These are phyloP conservation scores for Eretmocerus hayati DNA, from an alignment of 2,888 invertebrate genomes.

Conservation along the genomic window DNA sequence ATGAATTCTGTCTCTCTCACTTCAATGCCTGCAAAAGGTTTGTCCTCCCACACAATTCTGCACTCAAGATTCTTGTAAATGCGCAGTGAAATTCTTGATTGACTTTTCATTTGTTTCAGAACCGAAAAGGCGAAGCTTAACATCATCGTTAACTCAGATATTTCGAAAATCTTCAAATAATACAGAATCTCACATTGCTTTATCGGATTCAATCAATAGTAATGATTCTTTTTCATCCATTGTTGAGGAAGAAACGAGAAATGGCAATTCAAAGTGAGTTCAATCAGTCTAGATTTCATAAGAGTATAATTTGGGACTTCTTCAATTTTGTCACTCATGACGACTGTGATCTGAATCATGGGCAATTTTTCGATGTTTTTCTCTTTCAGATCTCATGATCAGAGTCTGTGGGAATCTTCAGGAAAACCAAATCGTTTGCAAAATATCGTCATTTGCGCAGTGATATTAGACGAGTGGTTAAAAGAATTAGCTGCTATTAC, in stretches of 20 bases:
- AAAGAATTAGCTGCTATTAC: constrained; percentile 91
- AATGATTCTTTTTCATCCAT: constrained; percentile 26
- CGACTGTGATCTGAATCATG: background rate
- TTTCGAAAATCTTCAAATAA: constrained; percentile 58
- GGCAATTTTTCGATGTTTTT: background rate
- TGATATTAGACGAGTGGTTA: constrained; percentile 90
- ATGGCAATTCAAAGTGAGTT: constrained; percentile 17
- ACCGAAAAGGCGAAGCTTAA: constrained; percentile 69
- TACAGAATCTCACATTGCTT: constrained; percentile 40
- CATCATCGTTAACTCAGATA: constrained; percentile 68
- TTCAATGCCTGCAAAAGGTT: constrained; percentile 37
- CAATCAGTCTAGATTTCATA: background rate
- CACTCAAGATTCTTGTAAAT: too few species aligned
- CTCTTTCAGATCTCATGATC: constrained; percentile 29
- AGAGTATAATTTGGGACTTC: background rate
- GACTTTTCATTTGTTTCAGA: constrained; percentile 30
- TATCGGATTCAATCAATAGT: constrained; percentile 26
- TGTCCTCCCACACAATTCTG: too few species aligned
- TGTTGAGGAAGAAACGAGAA: constrained; percentile 34
- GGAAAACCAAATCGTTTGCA: constrained; percentile 47
- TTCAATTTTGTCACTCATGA: background rate
- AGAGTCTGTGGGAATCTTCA: constrained; percentile 38
- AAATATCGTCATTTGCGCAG: constrained; percentile 71
- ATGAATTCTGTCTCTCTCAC: constrained; percentile 23
- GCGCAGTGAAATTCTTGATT: too few species aligned